These are phyloP conservation scores for Monochamus alternatus DNA, from an alignment of 2,888 invertebrate species.

Conservation along the genomic window DNA sequence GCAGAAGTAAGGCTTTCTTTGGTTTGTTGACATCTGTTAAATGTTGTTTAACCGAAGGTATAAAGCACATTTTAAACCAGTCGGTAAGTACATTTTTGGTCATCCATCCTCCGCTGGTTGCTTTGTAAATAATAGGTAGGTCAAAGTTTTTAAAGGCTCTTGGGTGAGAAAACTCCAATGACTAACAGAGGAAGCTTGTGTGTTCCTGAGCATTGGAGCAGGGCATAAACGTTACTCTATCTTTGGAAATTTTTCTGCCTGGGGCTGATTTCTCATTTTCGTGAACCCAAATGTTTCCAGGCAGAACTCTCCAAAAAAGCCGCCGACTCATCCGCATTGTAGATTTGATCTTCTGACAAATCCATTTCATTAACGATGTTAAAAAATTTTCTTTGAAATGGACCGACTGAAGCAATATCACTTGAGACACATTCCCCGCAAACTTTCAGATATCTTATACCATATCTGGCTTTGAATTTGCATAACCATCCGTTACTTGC, in stretches of 20 bases:
- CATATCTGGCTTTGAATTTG: background rate
- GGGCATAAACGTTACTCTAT: conserved; percentile 49
- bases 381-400: no score
- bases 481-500: background rate
- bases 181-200: conserved; percentile 49
- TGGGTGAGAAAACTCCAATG: conserved; percentile 36
- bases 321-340: conserved; percentile 53
- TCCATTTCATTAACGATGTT: no score
- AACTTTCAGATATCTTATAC: background rate
- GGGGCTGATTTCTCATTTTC: conserved; percentile 47
- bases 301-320: conserved; percentile 48
- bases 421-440: background rate
- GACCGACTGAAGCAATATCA: background rate
- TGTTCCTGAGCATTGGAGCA: conserved; percentile 47
- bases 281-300: conserved; percentile 47
- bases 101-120: conserved; percentile 32
- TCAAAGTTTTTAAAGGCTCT: conserved; percentile 36
- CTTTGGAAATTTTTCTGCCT: conserved; percentile 46
- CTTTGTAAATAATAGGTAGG: conserved; percentile 29
- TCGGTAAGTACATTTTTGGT: background rate
- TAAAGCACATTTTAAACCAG: no score
- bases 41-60: background rate
- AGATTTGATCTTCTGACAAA: conserved; percentile 42
- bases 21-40: background rate
- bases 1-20: background rate